Evolutionary conservation across 2,888 invertebrate genomes (phyloP), one percentile per base, ranked within the genome.

Genomic region (Nymphalis polychloros): DNA sequence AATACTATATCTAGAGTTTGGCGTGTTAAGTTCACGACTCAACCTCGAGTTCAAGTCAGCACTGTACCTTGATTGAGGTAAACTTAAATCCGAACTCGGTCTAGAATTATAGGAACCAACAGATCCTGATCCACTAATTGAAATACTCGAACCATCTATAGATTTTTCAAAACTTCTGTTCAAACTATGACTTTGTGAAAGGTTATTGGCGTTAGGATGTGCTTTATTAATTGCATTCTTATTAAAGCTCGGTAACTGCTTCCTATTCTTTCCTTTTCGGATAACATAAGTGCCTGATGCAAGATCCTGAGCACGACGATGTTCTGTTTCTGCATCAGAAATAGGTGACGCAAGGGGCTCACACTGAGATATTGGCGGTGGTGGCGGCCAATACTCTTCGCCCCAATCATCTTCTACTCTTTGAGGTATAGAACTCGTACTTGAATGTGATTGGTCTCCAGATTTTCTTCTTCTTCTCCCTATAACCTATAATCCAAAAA

Each of bases 281-380:
- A 97, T 96, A 50, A 97, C 95, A 81, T 97, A 97, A n/a, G 97
- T 97, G 46, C 97, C 96, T 72, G 94, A 87, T 4, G 88, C 85
- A 53, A 88, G 76, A 72, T 90, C 91, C 72, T 87, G 87, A 46
- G 77, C 73, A 49, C 89, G 83, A 57, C 92, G 84, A 20, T 79
- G 77, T 67, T 93, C 92, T 10, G 84, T 78, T 66, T 93, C 92
- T 41, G 77, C 84, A 80, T 96, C 96, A 8, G 96, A 95, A 75
- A 93, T 94, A 7, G 96, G 95, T 0, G 96, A 96, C 13, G 94
- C 93, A 8, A 95, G 93, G 13, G 95, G 94, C 69, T 94, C 94
- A 76, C 94, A 94, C 63, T 93, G 93, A n/a, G 95, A 93, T 31
- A 93, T 89, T 23, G 94, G 93, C 1, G 95, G 95, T 1, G 95